Percentiles rank a stretch among this genome's conserved stretches.
Conservation (phyloP, 2,888 invertebrate species). For the Andrena flavipes region DNA sequence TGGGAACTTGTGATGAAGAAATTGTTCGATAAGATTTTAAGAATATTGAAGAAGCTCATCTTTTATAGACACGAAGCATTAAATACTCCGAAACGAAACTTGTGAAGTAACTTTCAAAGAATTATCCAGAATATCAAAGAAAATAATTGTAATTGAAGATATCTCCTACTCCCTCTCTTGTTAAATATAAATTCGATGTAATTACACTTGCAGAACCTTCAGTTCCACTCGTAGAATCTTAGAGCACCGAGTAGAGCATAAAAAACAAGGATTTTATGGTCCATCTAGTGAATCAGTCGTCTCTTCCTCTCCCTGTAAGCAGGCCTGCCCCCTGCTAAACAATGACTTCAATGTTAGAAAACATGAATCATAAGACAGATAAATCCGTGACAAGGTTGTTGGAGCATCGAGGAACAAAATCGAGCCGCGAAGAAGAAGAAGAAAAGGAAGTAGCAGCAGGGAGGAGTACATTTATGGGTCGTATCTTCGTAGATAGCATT, state of each 20-base stretch:
- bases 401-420: constrained; percentile 4
- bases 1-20: too few species aligned
- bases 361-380: not conserved
- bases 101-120: too few species aligned
- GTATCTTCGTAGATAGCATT: constrained; percentile 61
- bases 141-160: too few species aligned
- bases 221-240: not conserved
- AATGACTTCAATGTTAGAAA: constrained; percentile 22
- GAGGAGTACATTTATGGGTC: constrained; percentile 56
- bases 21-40: too few species aligned
- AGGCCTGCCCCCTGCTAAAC: not conserved
- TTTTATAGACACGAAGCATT: too few species aligned
- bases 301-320: not conserved
- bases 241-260: not conserved
- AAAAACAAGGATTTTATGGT: not conserved
- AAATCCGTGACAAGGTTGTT: constrained; percentile 21
- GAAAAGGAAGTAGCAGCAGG: constrained; percentile 35
- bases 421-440: constrained; percentile 16
- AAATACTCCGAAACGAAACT: too few species aligned
- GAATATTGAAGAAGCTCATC: too few species aligned
- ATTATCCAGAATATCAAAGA: too few species aligned
- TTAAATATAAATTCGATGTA: not conserved
- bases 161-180: too few species aligned
- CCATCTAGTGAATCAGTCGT: not conserved
- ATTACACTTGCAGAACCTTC: not conserved